Evolutionary conservation across 2,888 invertebrate genomes (phyloP).

Genomic region (Catonia carolina): DNA sequence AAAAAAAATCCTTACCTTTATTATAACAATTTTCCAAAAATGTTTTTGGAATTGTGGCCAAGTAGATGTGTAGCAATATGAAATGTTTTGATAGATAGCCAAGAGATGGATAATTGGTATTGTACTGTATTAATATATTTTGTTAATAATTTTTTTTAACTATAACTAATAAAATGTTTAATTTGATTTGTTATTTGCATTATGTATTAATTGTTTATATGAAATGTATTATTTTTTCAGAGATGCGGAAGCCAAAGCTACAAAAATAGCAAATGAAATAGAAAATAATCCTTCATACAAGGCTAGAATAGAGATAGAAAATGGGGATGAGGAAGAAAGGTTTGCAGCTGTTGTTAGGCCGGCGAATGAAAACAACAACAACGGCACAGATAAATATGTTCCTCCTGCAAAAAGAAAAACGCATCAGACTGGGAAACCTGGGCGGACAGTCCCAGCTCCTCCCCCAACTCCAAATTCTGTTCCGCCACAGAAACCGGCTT

Average conservation of each 20-base stretch:
- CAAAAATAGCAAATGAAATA: constrained; percentile 87
- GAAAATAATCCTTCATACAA: constrained; percentile 78
- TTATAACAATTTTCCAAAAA: too few species aligned
- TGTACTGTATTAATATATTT: too few species aligned
- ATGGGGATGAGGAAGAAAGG: constrained; percentile 81
- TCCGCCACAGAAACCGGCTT: constrained; percentile 9
- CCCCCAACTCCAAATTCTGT: not conserved
- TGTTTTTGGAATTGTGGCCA: too few species aligned
- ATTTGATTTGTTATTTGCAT: too few species aligned
- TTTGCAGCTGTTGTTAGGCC: constrained; percentile 69
- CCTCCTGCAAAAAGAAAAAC: constrained; percentile 71
- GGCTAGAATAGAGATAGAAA: constrained; percentile 80
- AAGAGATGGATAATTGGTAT: too few species aligned
- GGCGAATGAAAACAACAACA: constrained; percentile 30
- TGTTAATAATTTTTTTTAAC: too few species aligned
- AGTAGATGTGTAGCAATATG: too few species aligned
- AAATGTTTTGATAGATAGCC: too few species aligned
- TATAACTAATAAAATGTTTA: too few species aligned
- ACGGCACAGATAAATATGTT: constrained; percentile 53
- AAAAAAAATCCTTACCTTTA: too few species aligned
- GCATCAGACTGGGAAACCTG: constrained; percentile 25
- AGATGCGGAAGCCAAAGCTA: constrained; percentile 68
- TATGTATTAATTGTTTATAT: too few species aligned
- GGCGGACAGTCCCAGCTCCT: constrained; percentile 31
- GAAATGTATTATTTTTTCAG: constrained; percentile 27